Percentiles rank a stretch among this genome's conserved stretches.
phyloP scores from a whole-genome alignment of 2,113 vertebrate genomes.

The Notiomystis cincta region DNA sequence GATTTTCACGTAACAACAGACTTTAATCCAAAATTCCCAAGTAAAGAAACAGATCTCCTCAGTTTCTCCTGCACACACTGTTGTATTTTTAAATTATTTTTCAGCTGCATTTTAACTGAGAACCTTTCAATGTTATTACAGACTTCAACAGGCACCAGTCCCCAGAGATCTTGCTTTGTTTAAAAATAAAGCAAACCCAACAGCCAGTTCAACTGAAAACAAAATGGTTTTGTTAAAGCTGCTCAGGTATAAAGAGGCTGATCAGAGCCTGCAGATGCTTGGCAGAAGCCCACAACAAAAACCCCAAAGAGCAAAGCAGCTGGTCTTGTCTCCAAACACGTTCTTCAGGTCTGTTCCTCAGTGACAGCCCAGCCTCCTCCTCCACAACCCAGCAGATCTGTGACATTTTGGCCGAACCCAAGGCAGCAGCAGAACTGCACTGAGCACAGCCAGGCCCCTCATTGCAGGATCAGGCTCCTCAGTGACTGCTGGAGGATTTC shows the following conservation, averaged over 20 bases:
- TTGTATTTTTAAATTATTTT: not conserved
- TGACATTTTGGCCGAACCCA: not conserved
- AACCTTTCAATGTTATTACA: not conserved
- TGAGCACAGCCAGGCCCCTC: not conserved
- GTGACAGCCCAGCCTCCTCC: not conserved
- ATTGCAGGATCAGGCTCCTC: not conserved
- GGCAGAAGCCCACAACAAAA: not conserved
- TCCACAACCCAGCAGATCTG: not conserved
- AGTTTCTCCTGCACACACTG: not conserved
- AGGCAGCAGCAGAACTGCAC: not conserved
- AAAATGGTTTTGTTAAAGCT: not conserved
- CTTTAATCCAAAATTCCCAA: constrained; percentile 3
- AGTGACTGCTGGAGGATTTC: not conserved
- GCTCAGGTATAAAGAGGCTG: not conserved
- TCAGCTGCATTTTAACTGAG: not conserved
- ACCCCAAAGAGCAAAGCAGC: not conserved
- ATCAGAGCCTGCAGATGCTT: not conserved
- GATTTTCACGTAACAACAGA: constrained; percentile 14
- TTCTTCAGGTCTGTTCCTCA: not conserved
- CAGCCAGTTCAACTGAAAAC: not conserved
- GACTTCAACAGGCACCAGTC: not conserved
- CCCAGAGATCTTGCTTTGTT: not conserved
- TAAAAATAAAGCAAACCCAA: constrained; percentile 32
- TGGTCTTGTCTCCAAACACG: not conserved
- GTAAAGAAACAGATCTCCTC: not conserved